Conservation (phyloP, 2,797 vertebrate species). For the Xiphorhynchus erythropygius region DNA sequence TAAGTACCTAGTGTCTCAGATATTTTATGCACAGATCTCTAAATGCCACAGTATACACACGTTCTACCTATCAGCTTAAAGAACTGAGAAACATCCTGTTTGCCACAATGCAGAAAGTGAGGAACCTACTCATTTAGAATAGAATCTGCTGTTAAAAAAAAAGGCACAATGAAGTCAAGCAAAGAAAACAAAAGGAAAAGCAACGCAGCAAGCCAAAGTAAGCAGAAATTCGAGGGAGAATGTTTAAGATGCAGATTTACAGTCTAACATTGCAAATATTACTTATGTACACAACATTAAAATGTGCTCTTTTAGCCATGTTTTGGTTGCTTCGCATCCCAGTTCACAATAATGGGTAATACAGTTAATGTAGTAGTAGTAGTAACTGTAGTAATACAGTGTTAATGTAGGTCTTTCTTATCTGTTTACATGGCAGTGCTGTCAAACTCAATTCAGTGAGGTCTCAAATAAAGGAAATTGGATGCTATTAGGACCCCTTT, state of each 20-base stretch:
- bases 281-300: neutral
- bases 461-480: neutral
- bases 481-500: neutral
- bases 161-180: neutral
- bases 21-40: neutral
- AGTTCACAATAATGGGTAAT: neutral
- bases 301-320: neutral
- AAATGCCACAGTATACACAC: neutral
- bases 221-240: neutral
- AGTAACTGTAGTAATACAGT: too few species aligned
- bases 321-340: neutral
- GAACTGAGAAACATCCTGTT: neutral
- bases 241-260: neutral
- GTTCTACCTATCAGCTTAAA: neutral
- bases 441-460: neutral
- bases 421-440: neutral
- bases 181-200: neutral
- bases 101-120: neutral
- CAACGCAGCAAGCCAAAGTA: neutral
- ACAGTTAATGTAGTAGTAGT: too few species aligned
- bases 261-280: neutral
- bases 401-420: neutral
- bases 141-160: neutral
- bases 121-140: neutral
- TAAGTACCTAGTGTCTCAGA: neutral